These are phyloP conservation scores for Ploceus nigricollis DNA, from an alignment of 2,113 vertebrate species.

Conservation along the genomic window DNA sequence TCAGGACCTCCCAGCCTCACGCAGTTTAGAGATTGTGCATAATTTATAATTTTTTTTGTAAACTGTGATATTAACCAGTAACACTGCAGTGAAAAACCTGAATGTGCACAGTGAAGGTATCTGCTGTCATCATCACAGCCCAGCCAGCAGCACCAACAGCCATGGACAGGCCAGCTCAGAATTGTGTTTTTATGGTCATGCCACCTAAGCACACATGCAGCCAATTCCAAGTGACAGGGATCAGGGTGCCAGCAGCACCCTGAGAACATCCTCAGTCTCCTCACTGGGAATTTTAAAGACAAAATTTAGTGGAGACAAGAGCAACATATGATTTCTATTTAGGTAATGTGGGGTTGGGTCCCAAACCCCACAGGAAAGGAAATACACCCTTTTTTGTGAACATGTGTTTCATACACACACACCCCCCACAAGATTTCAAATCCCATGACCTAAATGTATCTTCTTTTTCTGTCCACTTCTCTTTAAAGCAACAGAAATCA, in stretches of 20 bases:
- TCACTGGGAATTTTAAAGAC: not conserved
- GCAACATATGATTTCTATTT: fast-evolving
- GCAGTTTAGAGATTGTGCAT: not conserved
- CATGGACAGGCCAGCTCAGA: fast-evolving
- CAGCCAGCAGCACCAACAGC: not conserved
- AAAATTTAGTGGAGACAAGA: not conserved
- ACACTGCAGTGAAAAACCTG: not conserved
- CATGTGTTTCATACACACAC: not conserved
- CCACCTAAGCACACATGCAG: not conserved
- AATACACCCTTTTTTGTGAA: not conserved
- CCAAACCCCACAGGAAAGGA: not conserved
- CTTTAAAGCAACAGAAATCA: not conserved
- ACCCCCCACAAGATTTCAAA: not conserved
- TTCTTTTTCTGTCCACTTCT: not conserved
- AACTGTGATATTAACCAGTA: not conserved
- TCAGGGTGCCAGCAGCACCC: not conserved
- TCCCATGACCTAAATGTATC: not conserved
- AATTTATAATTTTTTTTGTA: not conserved
- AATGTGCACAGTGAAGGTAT: not conserved
- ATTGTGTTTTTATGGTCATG: fast-evolving
- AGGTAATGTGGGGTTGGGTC: fast-evolving
- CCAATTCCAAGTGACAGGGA: fast-evolving
- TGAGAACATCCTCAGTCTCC: fast-evolving
- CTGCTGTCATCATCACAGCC: not conserved
- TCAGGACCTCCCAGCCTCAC: not conserved